Evolutionary conservation across 2,888 invertebrate species (phyloP).

Genomic region (Orthosia gracilis): DNA sequence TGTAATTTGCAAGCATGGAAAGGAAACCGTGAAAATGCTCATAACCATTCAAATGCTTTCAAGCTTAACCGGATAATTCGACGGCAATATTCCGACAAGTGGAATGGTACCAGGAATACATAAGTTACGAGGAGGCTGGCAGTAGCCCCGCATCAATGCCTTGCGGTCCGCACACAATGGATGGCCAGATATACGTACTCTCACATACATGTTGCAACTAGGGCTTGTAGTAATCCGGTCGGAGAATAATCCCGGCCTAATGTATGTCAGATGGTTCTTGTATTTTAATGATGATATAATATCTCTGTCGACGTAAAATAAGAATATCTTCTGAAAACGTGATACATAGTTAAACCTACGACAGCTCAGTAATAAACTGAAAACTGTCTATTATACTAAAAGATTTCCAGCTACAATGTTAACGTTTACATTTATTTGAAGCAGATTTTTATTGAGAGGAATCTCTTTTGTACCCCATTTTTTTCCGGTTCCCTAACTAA

Average conservation of each 20-base stretch:
- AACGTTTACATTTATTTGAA: no score
- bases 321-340: not conserved
- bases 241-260: slow-evolving; percentile 35
- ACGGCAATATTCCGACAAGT: slow-evolving; percentile 18
- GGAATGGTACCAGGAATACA: slow-evolving; percentile 41
- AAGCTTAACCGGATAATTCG: slow-evolving; percentile 22
- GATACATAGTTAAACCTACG: no score
- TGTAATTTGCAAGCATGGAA: no score
- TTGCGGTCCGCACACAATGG: slow-evolving; percentile 52
- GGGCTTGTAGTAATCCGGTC: slow-evolving; percentile 43
- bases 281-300: slow-evolving; percentile 10
- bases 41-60: slow-evolving; percentile 4
- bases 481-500: not conserved
- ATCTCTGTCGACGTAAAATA: not conserved
- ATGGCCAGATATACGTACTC: slow-evolving; percentile 47
- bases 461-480: not conserved
- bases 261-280: slow-evolving; percentile 16
- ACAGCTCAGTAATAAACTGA: no score
- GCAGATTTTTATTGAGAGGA: not conserved
- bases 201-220: slow-evolving; percentile 47
- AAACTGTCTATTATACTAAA: no score
- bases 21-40: not conserved
- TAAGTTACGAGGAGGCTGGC: slow-evolving; percentile 38
- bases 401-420: no score
- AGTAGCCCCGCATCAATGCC: slow-evolving; percentile 32